Conservation (phyloP, 2,113 vertebrate species). For the Crotalus horridus region DNA sequence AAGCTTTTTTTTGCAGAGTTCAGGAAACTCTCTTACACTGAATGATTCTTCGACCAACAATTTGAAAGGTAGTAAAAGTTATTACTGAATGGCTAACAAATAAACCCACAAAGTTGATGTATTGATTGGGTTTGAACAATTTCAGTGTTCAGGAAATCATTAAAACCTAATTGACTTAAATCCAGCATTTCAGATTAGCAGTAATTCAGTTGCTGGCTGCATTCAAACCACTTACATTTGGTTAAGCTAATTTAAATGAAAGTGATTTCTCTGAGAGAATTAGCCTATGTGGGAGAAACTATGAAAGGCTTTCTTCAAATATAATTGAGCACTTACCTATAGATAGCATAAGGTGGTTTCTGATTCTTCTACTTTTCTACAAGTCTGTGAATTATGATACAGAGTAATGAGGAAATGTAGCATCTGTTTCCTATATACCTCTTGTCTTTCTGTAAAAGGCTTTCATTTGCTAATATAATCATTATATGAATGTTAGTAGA, state of each 20-base stretch:
- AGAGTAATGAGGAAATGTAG: neutral
- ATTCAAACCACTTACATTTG: neutral
- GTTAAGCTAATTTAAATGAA: neutral
- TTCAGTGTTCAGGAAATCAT: neutral
- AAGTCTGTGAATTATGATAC: neutral
- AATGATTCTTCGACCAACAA: slow-evolving; percentile 9
- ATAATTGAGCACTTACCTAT: neutral
- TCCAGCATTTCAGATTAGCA: neutral
- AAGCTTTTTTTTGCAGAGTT: neutral
- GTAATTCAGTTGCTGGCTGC: neutral
- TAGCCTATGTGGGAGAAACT: neutral
- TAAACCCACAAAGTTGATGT: neutral
- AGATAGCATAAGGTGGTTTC: neutral
- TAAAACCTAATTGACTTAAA: neutral
- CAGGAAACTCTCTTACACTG: slow-evolving; percentile 2
- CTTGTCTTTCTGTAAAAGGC: neutral
- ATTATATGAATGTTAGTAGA: neutral
- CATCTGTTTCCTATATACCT: neutral
- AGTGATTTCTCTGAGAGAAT: neutral
- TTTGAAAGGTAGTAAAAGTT: neutral
- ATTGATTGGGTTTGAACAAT: neutral
- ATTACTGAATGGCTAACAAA: neutral
- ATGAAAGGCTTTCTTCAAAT: neutral
- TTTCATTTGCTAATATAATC: neutral
- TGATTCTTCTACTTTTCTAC: neutral